These are phyloP conservation scores for Lepidonotus clava DNA, from an alignment of 2,888 invertebrate genomes.

Conservation along the genomic window DNA sequence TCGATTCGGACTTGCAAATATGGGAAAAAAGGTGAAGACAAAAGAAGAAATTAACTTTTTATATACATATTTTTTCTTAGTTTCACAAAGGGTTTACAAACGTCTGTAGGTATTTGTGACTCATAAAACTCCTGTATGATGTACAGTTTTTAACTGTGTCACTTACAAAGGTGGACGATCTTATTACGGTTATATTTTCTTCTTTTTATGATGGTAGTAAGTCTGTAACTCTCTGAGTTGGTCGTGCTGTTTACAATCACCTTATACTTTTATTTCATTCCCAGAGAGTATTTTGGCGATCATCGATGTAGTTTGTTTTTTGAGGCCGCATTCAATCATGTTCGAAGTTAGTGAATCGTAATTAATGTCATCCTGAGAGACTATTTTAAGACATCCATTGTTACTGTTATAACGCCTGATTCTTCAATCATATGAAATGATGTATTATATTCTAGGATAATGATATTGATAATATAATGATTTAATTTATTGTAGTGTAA, in stretches of 20 bases:
- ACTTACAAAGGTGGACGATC: conserved; percentile 5
- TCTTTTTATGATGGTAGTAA: conserved; percentile 48
- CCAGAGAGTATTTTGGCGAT: conserved; percentile 54
- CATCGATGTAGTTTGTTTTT: conserved; percentile 38
- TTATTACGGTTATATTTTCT: conserved; percentile 34
- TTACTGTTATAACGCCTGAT: conserved; percentile 53
- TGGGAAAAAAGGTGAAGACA: not conserved
- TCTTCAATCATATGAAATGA: conserved; percentile 54
- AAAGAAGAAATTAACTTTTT: conserved; percentile 42
- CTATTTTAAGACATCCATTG: conserved; percentile 50
- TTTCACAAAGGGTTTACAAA: conserved; percentile 51
- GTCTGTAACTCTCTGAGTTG: conserved; percentile 48
- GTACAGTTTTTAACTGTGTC: conserved; percentile 49
- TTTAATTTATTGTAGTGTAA: conserved; percentile 51
- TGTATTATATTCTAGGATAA: conserved; percentile 54
- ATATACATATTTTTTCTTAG: conserved; percentile 49
- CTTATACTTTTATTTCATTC: conserved; percentile 51
- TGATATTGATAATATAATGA: conserved; percentile 54
- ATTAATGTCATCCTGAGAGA: conserved; percentile 33
- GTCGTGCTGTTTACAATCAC: conserved; percentile 41
- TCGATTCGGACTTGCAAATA: conserved; percentile 24
- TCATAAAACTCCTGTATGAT: conserved; percentile 11
- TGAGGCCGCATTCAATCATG: conserved; percentile 28
- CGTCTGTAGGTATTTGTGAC: conserved; percentile 50
- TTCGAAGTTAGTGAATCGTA: conserved; percentile 39